These are phyloP conservation scores for Pandion haliaetus DNA, from an alignment of 2,113 vertebrate genomes.

Conservation along the genomic window DNA sequence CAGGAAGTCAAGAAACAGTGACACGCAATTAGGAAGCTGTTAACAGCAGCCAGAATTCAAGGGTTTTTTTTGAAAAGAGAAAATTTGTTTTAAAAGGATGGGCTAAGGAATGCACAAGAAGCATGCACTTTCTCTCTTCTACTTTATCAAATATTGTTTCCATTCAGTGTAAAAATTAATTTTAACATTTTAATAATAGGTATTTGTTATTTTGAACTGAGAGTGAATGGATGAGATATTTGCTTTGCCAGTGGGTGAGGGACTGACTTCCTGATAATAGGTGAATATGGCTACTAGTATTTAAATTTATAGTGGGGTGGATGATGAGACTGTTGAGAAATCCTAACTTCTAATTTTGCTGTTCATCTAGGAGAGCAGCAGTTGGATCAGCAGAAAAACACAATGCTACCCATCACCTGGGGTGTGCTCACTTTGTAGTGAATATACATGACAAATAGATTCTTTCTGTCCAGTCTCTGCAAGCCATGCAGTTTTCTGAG, in stretches of 20 bases:
- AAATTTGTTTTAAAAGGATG: neutral
- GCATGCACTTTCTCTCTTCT: neutral
- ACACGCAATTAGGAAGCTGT: conserved; percentile 15
- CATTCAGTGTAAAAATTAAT: neutral
- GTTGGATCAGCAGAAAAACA: neutral
- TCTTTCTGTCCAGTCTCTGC: neutral
- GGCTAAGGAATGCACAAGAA: neutral
- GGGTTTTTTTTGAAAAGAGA: fast-evolving
- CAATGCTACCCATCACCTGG: neutral
- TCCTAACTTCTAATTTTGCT: neutral
- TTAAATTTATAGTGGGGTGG: neutral
- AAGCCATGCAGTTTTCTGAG: neutral
- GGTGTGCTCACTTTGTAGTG: neutral
- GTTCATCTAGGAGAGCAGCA: neutral
- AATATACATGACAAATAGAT: neutral
- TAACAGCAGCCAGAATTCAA: neutral
- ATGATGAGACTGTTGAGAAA: neutral
- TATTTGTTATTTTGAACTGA: neutral
- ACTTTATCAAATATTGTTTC: neutral
- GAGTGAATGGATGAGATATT: neutral
- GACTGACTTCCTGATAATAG: neutral
- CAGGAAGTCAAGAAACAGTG: conserved; percentile 45
- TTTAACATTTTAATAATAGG: neutral
- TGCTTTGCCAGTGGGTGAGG: neutral
- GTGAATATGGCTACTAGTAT: neutral